Evolutionary conservation across 2,113 vertebrate species (phyloP).

Genomic region (Campylomormyrus tamandua): DNA sequence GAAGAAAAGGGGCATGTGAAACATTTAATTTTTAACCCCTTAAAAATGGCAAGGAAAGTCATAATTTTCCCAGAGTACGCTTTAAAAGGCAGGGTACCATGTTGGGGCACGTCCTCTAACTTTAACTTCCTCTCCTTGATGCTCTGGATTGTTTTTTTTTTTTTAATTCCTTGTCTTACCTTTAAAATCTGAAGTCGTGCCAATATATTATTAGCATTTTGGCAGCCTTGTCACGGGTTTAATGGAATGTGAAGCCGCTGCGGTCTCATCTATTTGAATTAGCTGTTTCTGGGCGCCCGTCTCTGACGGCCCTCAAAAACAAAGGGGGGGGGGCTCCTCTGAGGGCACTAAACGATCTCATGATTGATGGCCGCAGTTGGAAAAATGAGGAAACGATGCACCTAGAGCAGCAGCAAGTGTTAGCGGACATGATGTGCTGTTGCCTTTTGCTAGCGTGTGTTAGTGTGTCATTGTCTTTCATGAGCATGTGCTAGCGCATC

Average conservation of each 20-base stretch:
- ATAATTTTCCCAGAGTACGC: neutral
- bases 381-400: constrained; percentile 11
- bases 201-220: constrained; percentile 8
- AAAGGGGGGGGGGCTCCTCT: neutral
- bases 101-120: neutral
- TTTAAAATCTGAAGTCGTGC: constrained; percentile 5
- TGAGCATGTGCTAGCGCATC: no score
- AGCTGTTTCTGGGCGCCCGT: neutral
- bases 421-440: neutral
- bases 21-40: neutral
- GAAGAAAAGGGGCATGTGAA: neutral
- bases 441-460: neutral
- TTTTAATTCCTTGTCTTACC: neutral
- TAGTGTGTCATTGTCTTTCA: neutral
- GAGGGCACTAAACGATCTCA: neutral
- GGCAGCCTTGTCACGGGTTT: constrained; percentile 17
- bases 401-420: neutral
- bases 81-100: neutral
- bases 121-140: neutral
- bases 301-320: neutral
- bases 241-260: constrained; percentile 15
- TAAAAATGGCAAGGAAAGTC: neutral
- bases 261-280: constrained; percentile 18
- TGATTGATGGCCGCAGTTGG: constrained; percentile 16
- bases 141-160: neutral